These are phyloP conservation scores for Marisa cornuarietis DNA, from an alignment of 1,140 invertebrate species.

Conservation along the genomic window DNA sequence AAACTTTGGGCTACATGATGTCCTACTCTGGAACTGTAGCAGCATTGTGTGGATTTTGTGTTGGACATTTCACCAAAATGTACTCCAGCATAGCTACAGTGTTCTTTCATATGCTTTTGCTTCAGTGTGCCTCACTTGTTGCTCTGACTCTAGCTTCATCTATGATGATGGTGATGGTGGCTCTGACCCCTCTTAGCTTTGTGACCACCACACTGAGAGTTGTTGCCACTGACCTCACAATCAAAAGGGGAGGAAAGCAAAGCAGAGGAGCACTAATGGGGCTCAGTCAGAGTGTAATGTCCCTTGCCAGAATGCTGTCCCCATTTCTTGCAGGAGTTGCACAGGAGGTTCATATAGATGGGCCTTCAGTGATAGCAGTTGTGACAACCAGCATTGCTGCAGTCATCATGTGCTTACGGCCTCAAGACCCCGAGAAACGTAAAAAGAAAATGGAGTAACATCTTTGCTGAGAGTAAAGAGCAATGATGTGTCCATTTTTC, in stretches of 20 bases:
- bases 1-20: slow-evolving; percentile 62
- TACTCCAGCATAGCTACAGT: slow-evolving; percentile 55
- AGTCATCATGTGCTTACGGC: slow-evolving; percentile 38
- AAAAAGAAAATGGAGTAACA: slow-evolving; percentile 2
- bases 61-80: slow-evolving; percentile 54
- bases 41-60: slow-evolving; percentile 57
- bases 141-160: slow-evolving; percentile 36
- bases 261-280: slow-evolving; percentile 61
- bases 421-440: slow-evolving; percentile 31
- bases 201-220: slow-evolving; percentile 60
- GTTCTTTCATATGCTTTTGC: slow-evolving; percentile 51
- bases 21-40: slow-evolving; percentile 61
- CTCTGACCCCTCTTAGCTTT: slow-evolving; percentile 56
- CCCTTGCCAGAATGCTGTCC: slow-evolving; percentile 60
- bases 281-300: slow-evolving; percentile 60
- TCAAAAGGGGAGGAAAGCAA: slow-evolving; percentile 44
- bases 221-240: slow-evolving; percentile 52
- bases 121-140: slow-evolving; percentile 44
- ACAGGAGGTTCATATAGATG: slow-evolving; percentile 51
- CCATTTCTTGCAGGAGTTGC: slow-evolving; percentile 63
- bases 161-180: slow-evolving; percentile 44
- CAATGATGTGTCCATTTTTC: not conserved
- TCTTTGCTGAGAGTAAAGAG: not conserved
- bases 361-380: slow-evolving; percentile 44
- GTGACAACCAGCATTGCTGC: slow-evolving; percentile 37